phyloP scores from a whole-genome alignment of 2,113 vertebrate genomes.

The Pachycephala philippinensis region DNA sequence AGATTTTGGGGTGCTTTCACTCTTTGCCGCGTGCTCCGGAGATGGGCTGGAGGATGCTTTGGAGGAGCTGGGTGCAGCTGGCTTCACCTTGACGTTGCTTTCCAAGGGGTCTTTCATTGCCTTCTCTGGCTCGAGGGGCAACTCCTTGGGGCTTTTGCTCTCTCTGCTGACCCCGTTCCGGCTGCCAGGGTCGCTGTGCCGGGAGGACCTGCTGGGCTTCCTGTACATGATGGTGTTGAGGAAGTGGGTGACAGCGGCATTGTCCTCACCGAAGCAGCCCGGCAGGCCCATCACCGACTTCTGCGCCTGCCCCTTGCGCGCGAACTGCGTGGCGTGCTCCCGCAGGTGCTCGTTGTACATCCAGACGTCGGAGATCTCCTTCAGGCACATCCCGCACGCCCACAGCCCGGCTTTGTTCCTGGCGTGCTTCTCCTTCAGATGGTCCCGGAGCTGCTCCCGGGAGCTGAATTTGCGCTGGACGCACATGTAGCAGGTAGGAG shows the following conservation, averaged over 20 bases:
- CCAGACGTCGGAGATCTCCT: conserved; percentile 94
- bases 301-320: conserved; percentile 86
- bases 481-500: conserved; percentile 97
- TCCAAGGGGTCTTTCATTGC: conserved; percentile 48
- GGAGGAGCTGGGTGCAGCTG: not conserved
- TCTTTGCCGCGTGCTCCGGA: conserved; percentile 70
- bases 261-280: conserved; percentile 78
- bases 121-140: conserved; percentile 40
- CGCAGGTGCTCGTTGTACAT: conserved; percentile 97
- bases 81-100: conserved; percentile 57
- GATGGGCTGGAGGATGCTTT: conserved; percentile 30
- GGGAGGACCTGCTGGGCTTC: conserved; percentile 69
- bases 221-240: conserved; percentile 85
- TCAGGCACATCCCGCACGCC: conserved; percentile 97
- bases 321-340: conserved; percentile 92
- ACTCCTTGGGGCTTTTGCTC: conserved; percentile 53
- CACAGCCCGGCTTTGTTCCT: conserved; percentile 90
- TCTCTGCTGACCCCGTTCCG: conserved; percentile 37
- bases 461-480: conserved; percentile 96
- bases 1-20: conserved; percentile 72
- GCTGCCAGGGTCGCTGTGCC: conserved; percentile 63
- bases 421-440: conserved; percentile 90
- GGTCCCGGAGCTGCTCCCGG: conserved; percentile 89
- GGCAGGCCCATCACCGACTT: conserved; percentile 80
- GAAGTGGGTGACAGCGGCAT: conserved; percentile 78